These are phyloP conservation scores for Hypocryptadius cinnamomeus DNA, from an alignment of 2,113 vertebrate genomes.

Conservation along the genomic window DNA sequence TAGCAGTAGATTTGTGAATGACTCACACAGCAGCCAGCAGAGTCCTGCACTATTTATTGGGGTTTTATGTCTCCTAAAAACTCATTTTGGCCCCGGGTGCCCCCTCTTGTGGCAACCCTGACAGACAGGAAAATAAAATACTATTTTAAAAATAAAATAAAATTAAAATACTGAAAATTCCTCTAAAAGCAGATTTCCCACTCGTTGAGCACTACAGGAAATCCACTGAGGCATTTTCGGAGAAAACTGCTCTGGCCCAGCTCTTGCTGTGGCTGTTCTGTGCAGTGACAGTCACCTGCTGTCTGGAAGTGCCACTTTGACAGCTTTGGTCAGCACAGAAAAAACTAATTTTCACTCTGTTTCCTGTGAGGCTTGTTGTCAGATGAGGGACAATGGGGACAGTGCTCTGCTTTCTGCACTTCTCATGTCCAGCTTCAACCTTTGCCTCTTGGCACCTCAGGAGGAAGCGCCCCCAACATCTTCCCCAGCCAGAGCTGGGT, in stretches of 20 bases:
- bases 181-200: not conserved
- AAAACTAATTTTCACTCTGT: not conserved
- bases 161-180: not conserved
- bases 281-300: not conserved
- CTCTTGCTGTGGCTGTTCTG: not conserved
- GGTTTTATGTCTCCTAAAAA: not conserved
- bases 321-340: not conserved
- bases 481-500: not conserved
- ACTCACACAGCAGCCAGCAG: not conserved
- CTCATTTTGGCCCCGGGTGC: fast-evolving
- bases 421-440: not conserved
- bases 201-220: fast-evolving
- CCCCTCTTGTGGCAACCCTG: not conserved
- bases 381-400: not conserved
- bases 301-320: not conserved
- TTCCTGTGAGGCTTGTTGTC: not conserved
- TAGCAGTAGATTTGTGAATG: not conserved
- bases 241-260: fast-evolving
- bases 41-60: fast-evolving
- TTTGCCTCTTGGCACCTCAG: not conserved
- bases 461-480: not conserved
- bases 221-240: not conserved
- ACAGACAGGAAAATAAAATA: not conserved
- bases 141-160: too few species aligned
- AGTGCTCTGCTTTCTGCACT: fast-evolving